These are phyloP conservation scores for Varanus komodoensis DNA, from an alignment of 2,113 vertebrate genomes.

Conservation along the genomic window DNA sequence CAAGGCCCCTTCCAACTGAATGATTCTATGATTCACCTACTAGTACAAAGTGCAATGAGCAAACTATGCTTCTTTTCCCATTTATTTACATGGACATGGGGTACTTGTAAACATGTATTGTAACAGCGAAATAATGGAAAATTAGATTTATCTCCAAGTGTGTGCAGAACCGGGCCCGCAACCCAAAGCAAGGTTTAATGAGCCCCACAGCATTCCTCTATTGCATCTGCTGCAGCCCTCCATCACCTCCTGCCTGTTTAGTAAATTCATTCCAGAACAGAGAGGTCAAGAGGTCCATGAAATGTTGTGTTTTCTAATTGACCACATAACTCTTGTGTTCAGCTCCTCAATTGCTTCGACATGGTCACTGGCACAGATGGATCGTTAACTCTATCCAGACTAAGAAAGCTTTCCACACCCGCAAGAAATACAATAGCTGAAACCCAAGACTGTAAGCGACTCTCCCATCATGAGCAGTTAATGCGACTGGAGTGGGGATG, in stretches of 20 bases:
- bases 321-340: constrained; percentile 25
- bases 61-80: constrained; percentile 40
- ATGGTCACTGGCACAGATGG: background rate
- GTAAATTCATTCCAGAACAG: constrained; percentile 56
- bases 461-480: background rate
- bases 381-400: constrained; percentile 37
- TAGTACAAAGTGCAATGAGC: background rate
- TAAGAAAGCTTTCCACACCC: constrained; percentile 3
- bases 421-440: background rate
- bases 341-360: background rate
- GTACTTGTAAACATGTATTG: constrained; percentile 13
- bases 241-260: constrained; percentile 40
- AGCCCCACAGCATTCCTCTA: constrained; percentile 44
- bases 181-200: constrained; percentile 37
- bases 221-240: constrained; percentile 58
- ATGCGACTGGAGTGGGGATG: background rate
- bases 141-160: constrained; percentile 10
- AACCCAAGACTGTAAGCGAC: background rate
- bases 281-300: constrained; percentile 52
- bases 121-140: constrained; percentile 47
- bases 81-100: constrained; percentile 31
- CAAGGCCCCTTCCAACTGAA: too few relatives aligned
- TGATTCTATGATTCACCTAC: background rate
- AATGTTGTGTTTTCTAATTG: constrained; percentile 47
- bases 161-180: constrained; percentile 37